These are phyloP conservation scores for Gasterosteus aculeatus DNA, from an alignment of 2,113 vertebrate genomes.

Conservation along the genomic window DNA sequence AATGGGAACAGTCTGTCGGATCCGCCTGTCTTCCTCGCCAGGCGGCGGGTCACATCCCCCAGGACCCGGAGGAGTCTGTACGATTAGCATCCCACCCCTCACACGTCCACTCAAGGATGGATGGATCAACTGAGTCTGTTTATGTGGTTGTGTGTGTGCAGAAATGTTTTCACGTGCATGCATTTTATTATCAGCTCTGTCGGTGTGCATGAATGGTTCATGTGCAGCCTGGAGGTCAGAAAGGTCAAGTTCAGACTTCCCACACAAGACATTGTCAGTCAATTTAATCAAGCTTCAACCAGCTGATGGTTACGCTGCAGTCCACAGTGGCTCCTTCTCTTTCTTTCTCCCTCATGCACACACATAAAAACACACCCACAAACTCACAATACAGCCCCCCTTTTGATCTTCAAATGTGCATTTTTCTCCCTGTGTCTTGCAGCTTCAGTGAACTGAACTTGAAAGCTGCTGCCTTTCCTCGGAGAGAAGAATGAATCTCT, in stretches of 20 bases:
- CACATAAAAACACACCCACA: conserved; percentile 23
- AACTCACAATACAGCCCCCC: conserved; percentile 34
- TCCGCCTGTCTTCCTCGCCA: conserved; percentile 47
- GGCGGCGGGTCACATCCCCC: conserved; percentile 66
- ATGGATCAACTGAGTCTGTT: conserved; percentile 17
- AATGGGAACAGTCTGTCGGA: conserved; percentile 38
- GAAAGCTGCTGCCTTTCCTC: conserved; percentile 63
- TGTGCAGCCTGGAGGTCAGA: conserved; percentile 36
- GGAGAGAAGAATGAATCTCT: conserved; percentile 63
- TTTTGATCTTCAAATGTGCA: conserved; percentile 69
- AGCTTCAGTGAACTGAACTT: conserved; percentile 65
- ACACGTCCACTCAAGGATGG: conserved; percentile 58
- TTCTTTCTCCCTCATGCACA: neutral
- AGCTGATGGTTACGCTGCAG: conserved; percentile 53
- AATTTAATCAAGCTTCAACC: conserved; percentile 58
- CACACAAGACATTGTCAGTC: conserved; percentile 44
- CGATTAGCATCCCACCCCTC: conserved; percentile 70
- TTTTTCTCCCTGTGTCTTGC: conserved; percentile 50
- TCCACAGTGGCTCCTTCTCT: conserved; percentile 27
- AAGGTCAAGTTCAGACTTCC: conserved; percentile 55
- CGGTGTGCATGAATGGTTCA: conserved; percentile 23
- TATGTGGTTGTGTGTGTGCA: neutral
- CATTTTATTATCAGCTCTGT: conserved; percentile 25
- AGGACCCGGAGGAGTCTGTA: conserved; percentile 60
- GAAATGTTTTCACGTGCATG: conserved; percentile 38